These are phyloP conservation scores for Chlorops oryzae DNA, from an alignment of 1,140 invertebrate species.

Conservation along the genomic window DNA sequence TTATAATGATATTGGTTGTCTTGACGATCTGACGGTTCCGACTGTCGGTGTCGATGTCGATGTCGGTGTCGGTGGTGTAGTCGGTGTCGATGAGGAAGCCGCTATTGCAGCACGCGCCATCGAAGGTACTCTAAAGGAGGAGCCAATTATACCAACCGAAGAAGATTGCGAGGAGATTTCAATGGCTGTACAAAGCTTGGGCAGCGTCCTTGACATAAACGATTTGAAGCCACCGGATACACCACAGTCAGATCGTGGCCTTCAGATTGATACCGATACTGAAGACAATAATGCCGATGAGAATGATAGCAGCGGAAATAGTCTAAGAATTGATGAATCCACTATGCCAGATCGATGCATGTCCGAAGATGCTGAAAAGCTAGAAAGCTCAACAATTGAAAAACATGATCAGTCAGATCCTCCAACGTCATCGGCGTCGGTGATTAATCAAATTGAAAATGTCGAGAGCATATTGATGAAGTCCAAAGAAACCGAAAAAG, in stretches of 20 bases:
- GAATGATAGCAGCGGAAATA: conserved; percentile 39
- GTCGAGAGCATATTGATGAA: too few relatives aligned
- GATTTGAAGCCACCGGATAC: conserved; percentile 66
- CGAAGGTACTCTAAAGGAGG: conserved; percentile 19
- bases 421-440: too few relatives aligned
- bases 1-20: conserved; percentile 49
- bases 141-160: conserved; percentile 20
- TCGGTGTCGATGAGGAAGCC: conserved; percentile 32
- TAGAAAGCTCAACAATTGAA: too few relatives aligned
- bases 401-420: too few relatives aligned
- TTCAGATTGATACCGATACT: conserved; percentile 82
- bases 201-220: conserved; percentile 66
- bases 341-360: too few relatives aligned
- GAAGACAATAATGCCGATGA: conserved; percentile 65
- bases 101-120: conserved; percentile 39
- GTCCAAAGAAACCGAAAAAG: too few relatives aligned
- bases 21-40: conserved; percentile 44
- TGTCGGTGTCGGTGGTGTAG: conserved; percentile 19
- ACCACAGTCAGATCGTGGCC: conserved; percentile 73
- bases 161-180: conserved; percentile 66
- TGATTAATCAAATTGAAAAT: too few relatives aligned
- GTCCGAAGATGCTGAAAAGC: too few relatives aligned
- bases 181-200: conserved; percentile 68
- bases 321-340: conserved; percentile 40
- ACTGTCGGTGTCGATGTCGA: too few relatives aligned